phyloP scores from a whole-genome alignment of 2,797 vertebrate genomes.

The Helicolenus hilgendorfi region DNA sequence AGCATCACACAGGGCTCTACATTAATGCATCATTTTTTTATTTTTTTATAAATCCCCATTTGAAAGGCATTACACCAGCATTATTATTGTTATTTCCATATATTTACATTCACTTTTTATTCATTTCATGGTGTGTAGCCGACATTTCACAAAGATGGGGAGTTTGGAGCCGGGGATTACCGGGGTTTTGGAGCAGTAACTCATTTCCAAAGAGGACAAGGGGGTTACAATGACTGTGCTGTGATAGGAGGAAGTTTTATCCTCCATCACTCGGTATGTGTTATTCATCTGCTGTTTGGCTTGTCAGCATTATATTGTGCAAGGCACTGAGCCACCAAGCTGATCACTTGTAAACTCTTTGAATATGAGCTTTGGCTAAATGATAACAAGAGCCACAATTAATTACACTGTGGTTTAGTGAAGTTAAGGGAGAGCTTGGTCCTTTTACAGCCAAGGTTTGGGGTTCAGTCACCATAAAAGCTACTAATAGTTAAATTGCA shows the following conservation, averaged over 20 bases:
- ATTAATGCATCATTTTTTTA: constrained; percentile 47
- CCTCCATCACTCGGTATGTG: constrained; percentile 25
- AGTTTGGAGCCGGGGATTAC: constrained; percentile 44
- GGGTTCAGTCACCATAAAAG: not conserved
- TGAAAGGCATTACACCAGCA: constrained; percentile 53
- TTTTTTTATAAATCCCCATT: constrained; percentile 28
- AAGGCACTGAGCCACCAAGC: constrained; percentile 1
- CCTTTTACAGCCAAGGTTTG: not conserved
- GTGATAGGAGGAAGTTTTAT: constrained; percentile 7
- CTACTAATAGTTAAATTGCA: not conserved
- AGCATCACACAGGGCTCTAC: constrained; percentile 32
- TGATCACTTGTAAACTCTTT: not conserved
- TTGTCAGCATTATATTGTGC: constrained; percentile 32
- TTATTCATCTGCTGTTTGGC: constrained; percentile 19
- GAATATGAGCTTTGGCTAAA: constrained; percentile 11
- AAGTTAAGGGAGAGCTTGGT: not conserved
- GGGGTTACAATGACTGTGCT: constrained; percentile 13
- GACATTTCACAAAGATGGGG: constrained; percentile 26
- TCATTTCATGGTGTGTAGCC: constrained; percentile 38
- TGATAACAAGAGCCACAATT: not conserved
- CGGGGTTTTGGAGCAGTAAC: constrained; percentile 24
- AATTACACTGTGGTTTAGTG: not conserved
- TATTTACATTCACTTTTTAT: constrained; percentile 52
- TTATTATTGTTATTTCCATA: constrained; percentile 58
- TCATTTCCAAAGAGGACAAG: constrained; percentile 43